Evolutionary conservation across 2,113 vertebrate genomes (phyloP), one percentile per base, ranked within the genome.

Genomic region (Sinocyclocheilus grahami): DNA sequence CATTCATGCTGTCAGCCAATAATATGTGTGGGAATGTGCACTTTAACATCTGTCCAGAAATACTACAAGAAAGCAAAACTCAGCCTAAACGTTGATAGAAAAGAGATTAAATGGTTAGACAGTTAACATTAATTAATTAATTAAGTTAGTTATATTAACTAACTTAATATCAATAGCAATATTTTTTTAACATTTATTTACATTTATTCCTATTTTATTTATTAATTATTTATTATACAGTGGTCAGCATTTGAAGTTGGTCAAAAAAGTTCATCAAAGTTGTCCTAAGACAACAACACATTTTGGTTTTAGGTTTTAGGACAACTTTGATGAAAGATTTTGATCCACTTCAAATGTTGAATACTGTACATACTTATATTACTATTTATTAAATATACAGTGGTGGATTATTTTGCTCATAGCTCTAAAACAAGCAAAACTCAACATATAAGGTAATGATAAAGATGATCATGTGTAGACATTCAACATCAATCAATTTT

Each of bases 1-100:
- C 27, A 82, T 81, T 90, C 80, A 87, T 91, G 90, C 86, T 90
- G 27, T 86, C 78, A 46, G 72, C 12, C 69, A 87, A 79, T 90
- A 90, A 91, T 91, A 85, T 92, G 90, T 91, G 91, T 94, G 93
- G 91, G 94, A 94, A 94, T 87, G 1, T 84, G 82, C 42, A 85
- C 71, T 22, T 51, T 89, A 92, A 93, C 89, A 91, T 92, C 91
- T 92, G 91, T 83, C 87, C 72, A 60, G 71, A 37, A 30, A 87
- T 7, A 0, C 37, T 20, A 62, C 58, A 62, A n/a, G 58, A 60
- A 42, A 72, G 33, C 33, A 72, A 39, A 20, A 71, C 30, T 18
- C 27, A 10, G 30, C 53, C 30, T 22, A 37, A 22, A 62, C 16
- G 33, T 62, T 1, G 33, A 42, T 1, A 3, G 69, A 18, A 11